Conservation (phyloP, 2,888 invertebrate species). For the Hypomecis punctinalis region DNA sequence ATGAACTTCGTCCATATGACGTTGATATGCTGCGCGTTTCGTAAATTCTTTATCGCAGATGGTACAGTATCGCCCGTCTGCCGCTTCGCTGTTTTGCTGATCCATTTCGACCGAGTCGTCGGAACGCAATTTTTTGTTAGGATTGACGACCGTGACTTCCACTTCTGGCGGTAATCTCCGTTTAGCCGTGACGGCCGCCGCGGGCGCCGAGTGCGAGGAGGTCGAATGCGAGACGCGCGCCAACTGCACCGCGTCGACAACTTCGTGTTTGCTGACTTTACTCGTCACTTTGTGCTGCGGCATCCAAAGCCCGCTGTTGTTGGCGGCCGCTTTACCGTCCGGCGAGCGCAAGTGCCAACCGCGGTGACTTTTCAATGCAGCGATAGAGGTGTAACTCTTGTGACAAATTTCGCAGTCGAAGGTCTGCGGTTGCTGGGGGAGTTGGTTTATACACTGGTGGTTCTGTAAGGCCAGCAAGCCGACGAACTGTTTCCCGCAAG, state of each 20-base stretch:
- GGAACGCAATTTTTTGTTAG: conserved; percentile 78
- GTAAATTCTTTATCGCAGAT: conserved; percentile 87
- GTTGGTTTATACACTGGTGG: conserved; percentile 81
- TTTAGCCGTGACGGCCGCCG: conserved; percentile 60
- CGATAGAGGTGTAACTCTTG: conserved; percentile 87
- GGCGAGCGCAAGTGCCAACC: conserved; percentile 88
- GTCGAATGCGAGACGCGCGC: conserved; percentile 58
- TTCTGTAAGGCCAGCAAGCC: conserved; percentile 81
- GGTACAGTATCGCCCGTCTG: conserved; percentile 84
- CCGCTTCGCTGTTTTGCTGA: conserved; percentile 70
- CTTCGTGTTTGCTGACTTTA: conserved; percentile 81
- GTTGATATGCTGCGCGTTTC: conserved; percentile 85
- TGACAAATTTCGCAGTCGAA: conserved; percentile 88
- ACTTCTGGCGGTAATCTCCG: conserved; percentile 80
- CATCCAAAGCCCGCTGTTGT: conserved; percentile 82
- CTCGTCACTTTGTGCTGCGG: conserved; percentile 82
- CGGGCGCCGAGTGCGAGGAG: conserved; percentile 46
- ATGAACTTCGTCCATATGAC: conserved; percentile 85
- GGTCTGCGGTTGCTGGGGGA: conserved; percentile 67
- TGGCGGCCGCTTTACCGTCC: conserved; percentile 81
- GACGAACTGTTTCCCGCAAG: conserved; percentile 84
- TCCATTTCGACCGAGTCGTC: conserved; percentile 77
- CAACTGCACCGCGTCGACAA: conserved; percentile 67
- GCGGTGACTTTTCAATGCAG: conserved; percentile 87
- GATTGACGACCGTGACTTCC: conserved; percentile 81